Evolutionary conservation across 2,113 vertebrate genomes (phyloP).

Genomic region (Piprites chloris): DNA sequence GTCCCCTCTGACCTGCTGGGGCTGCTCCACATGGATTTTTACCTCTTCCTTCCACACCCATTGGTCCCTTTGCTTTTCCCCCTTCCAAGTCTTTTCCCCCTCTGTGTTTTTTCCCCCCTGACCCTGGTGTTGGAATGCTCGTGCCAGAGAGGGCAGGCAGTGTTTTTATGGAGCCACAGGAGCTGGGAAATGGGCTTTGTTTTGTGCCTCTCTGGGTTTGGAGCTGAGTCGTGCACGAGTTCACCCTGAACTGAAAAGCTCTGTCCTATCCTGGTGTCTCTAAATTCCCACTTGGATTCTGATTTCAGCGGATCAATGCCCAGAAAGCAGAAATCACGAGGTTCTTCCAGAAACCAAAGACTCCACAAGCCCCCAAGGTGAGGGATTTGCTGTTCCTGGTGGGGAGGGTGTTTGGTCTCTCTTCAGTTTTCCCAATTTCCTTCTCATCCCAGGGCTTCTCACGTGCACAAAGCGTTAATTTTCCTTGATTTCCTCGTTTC

Average conservation of each 20-base stretch:
- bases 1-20: neutral
- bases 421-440: neutral
- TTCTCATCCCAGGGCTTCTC: neutral
- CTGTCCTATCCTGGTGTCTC: neutral
- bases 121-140: rapidly evolving
- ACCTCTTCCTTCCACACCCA: rapidly evolving
- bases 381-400: neutral
- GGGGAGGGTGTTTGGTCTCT: neutral
- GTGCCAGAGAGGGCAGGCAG: neutral
- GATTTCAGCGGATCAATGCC: slow-evolving; percentile 87
- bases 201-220: neutral
- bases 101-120: neutral
- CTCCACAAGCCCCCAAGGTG: slow-evolving; percentile 91
- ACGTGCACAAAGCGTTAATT: neutral
- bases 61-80: neutral
- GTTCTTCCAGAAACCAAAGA: slow-evolving; percentile 95
- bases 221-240: neutral
- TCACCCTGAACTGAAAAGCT: neutral
- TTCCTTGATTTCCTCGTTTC: no score
- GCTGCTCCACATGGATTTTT: neutral
- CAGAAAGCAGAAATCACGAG: slow-evolving; percentile 94
- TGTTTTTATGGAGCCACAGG: neutral
- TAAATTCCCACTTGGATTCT: neutral
- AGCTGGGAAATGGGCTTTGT: neutral
- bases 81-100: no score